Evolutionary conservation across 1,140 invertebrate species (phyloP).

Genomic region (Triops longicaudatus): DNA sequence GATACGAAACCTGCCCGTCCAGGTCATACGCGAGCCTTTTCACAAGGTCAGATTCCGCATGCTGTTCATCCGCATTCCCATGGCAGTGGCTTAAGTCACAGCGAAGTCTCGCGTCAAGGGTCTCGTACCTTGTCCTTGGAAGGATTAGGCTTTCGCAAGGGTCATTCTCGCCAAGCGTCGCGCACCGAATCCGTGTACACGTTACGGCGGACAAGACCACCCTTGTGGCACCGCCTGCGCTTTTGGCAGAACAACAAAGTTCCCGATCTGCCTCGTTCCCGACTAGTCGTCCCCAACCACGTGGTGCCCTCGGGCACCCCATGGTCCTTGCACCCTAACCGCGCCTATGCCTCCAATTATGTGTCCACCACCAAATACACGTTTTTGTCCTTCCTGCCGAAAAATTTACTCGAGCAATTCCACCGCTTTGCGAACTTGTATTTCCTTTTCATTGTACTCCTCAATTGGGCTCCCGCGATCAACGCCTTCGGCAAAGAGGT

Average conservation of each 20-base stretch:
- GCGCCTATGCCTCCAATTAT: constrained; percentile 62
- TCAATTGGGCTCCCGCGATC: constrained; percentile 89
- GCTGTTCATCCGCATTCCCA: constrained; percentile 58
- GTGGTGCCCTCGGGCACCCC: constrained; percentile 65
- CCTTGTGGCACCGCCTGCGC: constrained; percentile 33
- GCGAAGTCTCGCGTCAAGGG: constrained; percentile 25
- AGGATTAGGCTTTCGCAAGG: constrained; percentile 33
- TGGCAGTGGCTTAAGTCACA: constrained; percentile 27
- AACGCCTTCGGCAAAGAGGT: constrained; percentile 95
- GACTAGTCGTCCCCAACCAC: constrained; percentile 72
- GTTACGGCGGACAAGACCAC: constrained; percentile 51
- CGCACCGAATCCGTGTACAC: constrained; percentile 82
- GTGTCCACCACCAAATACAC: constrained; percentile 96
- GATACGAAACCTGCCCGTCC: constrained; percentile 36
- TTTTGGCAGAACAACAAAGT: constrained; percentile 35
- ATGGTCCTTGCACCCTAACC: constrained; percentile 60
- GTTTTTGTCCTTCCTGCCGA: constrained; percentile 83
- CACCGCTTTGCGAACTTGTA: constrained; percentile 95
- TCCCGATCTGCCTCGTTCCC: constrained; percentile 54
- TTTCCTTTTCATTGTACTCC: constrained; percentile 91
- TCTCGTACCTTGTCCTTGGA: constrained; percentile 28
- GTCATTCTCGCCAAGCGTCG: constrained; percentile 52
- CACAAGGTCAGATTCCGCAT: constrained; percentile 72
- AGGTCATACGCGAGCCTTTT: constrained; percentile 73
- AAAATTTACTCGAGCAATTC: constrained; percentile 96